These are phyloP conservation scores for Epinotia brunnichana DNA, from an alignment of 2,888 invertebrate species.

Conservation along the genomic window DNA sequence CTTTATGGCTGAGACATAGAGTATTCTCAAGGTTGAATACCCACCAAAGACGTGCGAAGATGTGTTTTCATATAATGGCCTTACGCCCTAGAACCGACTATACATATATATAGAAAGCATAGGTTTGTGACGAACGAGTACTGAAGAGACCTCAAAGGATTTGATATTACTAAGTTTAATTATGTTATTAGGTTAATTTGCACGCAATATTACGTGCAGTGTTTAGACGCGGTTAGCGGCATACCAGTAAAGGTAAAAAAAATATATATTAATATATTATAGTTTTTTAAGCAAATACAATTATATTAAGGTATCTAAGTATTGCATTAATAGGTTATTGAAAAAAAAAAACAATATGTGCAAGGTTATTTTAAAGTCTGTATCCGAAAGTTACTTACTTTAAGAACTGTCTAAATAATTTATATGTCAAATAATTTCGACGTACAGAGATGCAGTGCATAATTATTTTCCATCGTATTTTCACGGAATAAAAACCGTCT, in stretches of 20 bases:
- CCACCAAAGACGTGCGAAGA: too few relatives aligned
- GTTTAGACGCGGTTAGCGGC: constrained; percentile 6
- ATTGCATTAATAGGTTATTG: constrained; percentile 3
- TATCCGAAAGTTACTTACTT: background rate
- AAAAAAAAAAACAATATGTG: background rate
- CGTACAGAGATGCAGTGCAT: too few relatives aligned
- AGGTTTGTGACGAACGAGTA: background rate
- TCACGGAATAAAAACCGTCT: too few relatives aligned
- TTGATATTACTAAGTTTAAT: constrained; percentile 19
- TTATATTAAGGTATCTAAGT: background rate
- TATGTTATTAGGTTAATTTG: constrained; percentile 9
- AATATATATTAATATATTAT: constrained; percentile 10
- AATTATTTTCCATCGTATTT: too few relatives aligned
- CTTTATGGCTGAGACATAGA: too few relatives aligned
- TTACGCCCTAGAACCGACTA: too few relatives aligned
- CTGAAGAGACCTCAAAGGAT: constrained; percentile 19
- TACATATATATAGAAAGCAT: background rate
- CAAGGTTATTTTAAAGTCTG: background rate
- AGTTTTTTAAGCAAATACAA: constrained; percentile 13
- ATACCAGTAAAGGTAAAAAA: constrained; percentile 5
- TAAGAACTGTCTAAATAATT: background rate
- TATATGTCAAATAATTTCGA: background rate
- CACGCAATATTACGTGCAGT: constrained; percentile 23
- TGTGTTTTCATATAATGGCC: too few relatives aligned
- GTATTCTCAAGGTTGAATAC: too few relatives aligned